phyloP scores from a whole-genome alignment of 2,888 invertebrate species.

The Corythucha ciliata region DNA sequence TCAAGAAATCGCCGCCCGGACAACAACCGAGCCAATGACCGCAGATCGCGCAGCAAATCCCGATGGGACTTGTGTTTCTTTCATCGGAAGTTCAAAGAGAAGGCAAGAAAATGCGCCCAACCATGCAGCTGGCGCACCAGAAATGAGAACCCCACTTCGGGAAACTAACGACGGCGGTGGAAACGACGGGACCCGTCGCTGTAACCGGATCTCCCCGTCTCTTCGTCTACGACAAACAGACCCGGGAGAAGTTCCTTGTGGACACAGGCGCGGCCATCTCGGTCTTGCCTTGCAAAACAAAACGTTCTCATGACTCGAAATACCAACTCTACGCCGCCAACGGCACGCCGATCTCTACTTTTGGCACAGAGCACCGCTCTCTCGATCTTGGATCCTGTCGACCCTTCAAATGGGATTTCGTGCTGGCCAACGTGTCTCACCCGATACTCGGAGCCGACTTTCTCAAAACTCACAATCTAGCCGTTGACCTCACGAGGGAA shows the following conservation, averaged over 20 bases:
- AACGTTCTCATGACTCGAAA: too few relatives aligned
- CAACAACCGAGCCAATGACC: too few relatives aligned
- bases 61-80: too few relatives aligned
- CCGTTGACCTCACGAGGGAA: constrained; percentile 10
- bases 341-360: constrained; percentile 29
- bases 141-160: too few relatives aligned
- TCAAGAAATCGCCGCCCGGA: too few relatives aligned
- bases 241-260: constrained; percentile 15
- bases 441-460: constrained; percentile 31
- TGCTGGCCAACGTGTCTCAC: constrained; percentile 7
- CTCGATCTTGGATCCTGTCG: constrained; percentile 29
- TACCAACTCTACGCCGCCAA: constrained; percentile 33
- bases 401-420: constrained; percentile 21
- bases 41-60: too few relatives aligned
- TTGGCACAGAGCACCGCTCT: constrained; percentile 19
- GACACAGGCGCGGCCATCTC: constrained; percentile 28
- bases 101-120: too few relatives aligned
- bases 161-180: too few relatives aligned
- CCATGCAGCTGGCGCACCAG: too few relatives aligned
- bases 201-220: too few relatives aligned
- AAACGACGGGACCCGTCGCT: too few relatives aligned
- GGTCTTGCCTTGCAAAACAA: constrained; percentile 13
- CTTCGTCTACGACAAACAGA: constrained; percentile 1
- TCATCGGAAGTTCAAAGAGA: too few relatives aligned
- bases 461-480: constrained; percentile 1